Percentiles rank a stretch among this genome's conserved stretches.
Evolutionary conservation across 2,113 vertebrate species (phyloP).

Genomic region (Odobenus rosmarus): DNA sequence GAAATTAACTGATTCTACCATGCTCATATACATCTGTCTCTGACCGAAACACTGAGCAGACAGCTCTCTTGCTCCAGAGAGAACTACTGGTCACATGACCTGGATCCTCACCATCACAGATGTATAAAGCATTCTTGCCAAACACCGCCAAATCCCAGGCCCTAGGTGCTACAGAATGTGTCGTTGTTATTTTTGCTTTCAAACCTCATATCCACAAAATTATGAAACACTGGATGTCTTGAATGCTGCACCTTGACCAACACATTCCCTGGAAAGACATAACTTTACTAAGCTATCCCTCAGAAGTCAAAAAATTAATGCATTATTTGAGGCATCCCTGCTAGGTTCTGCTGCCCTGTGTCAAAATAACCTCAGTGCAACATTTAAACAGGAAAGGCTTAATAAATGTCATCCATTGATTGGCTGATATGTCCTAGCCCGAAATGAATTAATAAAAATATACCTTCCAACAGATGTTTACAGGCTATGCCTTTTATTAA

Average conservation of each 20-base stretch:
- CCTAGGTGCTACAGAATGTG: not conserved
- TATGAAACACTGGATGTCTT: not conserved
- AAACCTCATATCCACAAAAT: not conserved
- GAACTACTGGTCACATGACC: not conserved
- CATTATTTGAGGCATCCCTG: not conserved
- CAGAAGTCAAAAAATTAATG: not conserved
- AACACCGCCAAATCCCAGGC: not conserved
- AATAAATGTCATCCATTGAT: not conserved
- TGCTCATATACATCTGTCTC: conserved; percentile 4
- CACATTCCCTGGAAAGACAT: not conserved
- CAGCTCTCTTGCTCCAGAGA: not conserved
- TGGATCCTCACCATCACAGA: not conserved
- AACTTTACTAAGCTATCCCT: not conserved
- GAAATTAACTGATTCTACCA: conserved; percentile 53
- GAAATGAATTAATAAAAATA: conserved; percentile 1
- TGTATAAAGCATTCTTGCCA: not conserved
- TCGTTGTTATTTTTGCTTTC: not conserved
- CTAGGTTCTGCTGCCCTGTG: not conserved
- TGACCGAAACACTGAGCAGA: not conserved
- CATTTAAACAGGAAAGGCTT: not conserved
- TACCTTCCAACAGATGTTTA: not conserved
- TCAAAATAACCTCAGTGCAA: not conserved
- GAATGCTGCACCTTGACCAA: not conserved
- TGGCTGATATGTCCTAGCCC: not conserved
- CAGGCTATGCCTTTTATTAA: not conserved